phyloP scores from a whole-genome alignment of 2,888 invertebrate species.

The Caenorhabditis sinica region DNA sequence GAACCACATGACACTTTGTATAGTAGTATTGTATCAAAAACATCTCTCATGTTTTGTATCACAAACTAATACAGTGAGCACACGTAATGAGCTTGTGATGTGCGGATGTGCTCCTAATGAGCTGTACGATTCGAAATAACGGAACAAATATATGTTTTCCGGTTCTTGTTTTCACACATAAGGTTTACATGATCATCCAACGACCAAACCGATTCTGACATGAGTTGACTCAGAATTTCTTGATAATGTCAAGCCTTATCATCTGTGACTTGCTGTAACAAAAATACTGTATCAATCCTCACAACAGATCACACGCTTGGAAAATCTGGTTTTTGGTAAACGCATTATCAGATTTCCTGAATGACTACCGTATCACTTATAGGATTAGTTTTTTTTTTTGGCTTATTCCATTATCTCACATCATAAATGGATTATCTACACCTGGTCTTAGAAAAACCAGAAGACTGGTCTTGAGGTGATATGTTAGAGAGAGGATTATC shows the following conservation, averaged over 20 bases:
- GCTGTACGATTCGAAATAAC: neutral
- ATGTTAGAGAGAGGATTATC: neutral
- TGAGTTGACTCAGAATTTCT: neutral
- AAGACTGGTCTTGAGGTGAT: neutral
- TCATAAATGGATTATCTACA: slow-evolving; percentile 4
- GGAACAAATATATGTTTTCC: neutral
- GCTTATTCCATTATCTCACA: neutral
- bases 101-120: neutral
- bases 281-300: slow-evolving; percentile 3
- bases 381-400: neutral
- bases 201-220: neutral
- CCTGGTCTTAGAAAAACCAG: neutral
- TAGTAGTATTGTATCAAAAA: no score
- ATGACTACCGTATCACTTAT: neutral
- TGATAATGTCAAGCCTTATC: slow-evolving; percentile 3
- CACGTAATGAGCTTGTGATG: neutral
- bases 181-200: neutral
- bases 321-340: neutral
- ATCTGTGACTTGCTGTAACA: slow-evolving; percentile 2
- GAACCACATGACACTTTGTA: no score
- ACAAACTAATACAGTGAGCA: neutral
- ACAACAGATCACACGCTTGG: neutral
- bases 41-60: neutral
- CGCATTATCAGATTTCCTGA: no score
- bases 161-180: no score